Percentiles rank a stretch among this genome's conserved stretches.
phyloP scores from a whole-genome alignment of 2,888 invertebrate genomes.

The Labia minor region DNA sequence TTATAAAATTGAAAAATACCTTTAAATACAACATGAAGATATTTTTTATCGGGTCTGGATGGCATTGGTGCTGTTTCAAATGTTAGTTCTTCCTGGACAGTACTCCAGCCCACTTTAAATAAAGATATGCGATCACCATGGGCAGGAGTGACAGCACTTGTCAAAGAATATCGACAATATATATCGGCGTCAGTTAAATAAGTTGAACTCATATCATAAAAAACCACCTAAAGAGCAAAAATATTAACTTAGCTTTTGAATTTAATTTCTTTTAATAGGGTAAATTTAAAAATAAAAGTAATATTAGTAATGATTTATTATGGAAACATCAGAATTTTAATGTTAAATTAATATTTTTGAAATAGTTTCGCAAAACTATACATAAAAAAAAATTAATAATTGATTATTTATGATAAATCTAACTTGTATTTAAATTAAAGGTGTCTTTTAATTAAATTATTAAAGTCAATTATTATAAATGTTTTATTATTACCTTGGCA shows the following conservation, averaged over 20 bases:
- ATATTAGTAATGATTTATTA: too few species aligned
- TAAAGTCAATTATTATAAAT: too few species aligned
- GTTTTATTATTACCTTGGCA: too few species aligned
- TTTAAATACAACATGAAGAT: constrained; percentile 25
- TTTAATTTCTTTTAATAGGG: too few species aligned
- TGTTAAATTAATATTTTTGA: too few species aligned
- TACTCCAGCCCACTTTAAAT: constrained; percentile 26
- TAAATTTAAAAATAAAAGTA: too few species aligned
- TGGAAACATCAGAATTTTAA: too few species aligned
- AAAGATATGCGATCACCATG: constrained; percentile 24
- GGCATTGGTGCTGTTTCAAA: constrained; percentile 22
- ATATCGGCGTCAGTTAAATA: constrained; percentile 27
- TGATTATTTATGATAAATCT: too few species aligned
- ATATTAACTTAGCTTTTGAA: neutral
- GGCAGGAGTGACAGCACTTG: constrained; percentile 22
- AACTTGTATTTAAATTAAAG: too few species aligned
- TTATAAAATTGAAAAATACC: constrained; percentile 20
- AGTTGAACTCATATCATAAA: constrained; percentile 25
- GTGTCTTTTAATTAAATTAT: too few species aligned
- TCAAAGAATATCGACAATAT: constrained; percentile 25
- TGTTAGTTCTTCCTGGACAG: constrained; percentile 22
- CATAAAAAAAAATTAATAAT: too few species aligned
- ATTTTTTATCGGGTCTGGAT: neutral
- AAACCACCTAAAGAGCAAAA: constrained; percentile 24
- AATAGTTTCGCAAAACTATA: too few species aligned